Percentiles rank a stretch among this genome's conserved stretches.
phyloP scores from a whole-genome alignment of 2,113 vertebrate genomes.

The Mystacornis crossleyi region DNA sequence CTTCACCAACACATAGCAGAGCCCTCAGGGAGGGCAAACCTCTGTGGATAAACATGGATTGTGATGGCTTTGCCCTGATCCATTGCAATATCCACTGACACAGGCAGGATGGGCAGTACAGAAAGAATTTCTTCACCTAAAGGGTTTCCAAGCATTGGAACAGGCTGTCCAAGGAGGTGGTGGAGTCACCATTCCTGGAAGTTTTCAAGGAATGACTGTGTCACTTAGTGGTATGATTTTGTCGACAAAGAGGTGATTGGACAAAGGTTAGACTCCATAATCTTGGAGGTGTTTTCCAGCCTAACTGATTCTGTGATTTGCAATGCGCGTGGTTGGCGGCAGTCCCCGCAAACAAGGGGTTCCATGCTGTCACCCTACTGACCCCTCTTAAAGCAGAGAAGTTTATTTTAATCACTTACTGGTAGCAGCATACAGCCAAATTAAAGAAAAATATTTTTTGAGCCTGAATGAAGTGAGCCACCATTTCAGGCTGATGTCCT shows the following conservation, averaged over 20 bases:
- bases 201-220: background rate
- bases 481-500: background rate
- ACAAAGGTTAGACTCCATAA: background rate
- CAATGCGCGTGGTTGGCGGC: background rate
- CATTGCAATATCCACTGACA: background rate
- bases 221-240: background rate
- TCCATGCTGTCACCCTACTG: background rate
- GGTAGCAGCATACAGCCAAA: background rate
- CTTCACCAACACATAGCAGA: background rate
- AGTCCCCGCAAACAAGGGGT: accelerated
- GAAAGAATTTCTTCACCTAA: background rate
- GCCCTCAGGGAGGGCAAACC: background rate
- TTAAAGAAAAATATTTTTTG: background rate
- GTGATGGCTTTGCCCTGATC: background rate
- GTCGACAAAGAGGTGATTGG: background rate
- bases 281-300: background rate
- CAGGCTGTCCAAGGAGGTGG: background rate
- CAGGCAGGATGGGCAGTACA: background rate
- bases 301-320: background rate
- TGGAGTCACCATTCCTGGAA: background rate
- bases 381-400: background rate
- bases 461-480: background rate
- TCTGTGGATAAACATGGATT: accelerated
- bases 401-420: background rate
- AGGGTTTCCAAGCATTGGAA: background rate